These are phyloP conservation scores for Phylloscopus trochiloides DNA, from an alignment of 2,113 vertebrate species.

Conservation along the genomic window DNA sequence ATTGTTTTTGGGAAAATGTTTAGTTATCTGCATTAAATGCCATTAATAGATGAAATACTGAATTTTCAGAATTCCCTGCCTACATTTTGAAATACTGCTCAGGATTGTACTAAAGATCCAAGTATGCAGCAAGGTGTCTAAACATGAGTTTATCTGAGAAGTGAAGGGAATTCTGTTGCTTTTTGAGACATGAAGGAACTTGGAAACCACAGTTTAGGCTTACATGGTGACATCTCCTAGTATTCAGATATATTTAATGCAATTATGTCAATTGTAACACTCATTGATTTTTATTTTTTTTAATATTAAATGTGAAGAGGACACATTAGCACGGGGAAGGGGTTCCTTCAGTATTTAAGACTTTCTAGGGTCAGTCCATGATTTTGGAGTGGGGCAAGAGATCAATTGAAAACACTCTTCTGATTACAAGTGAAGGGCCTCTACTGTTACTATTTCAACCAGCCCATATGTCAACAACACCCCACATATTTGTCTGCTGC, in stretches of 20 bases:
- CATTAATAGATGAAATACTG: background rate
- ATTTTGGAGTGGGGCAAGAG: background rate
- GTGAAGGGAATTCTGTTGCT: background rate
- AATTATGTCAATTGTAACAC: background rate
- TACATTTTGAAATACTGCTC: background rate
- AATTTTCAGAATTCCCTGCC: background rate
- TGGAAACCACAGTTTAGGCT: background rate
- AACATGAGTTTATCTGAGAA: background rate
- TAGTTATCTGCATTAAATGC: background rate
- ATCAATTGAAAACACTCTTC: background rate
- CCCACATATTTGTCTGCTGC: background rate
- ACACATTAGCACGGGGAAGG: accelerated
- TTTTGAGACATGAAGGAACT: background rate
- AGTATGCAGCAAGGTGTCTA: background rate
- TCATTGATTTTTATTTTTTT: background rate
- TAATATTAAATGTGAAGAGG: background rate
- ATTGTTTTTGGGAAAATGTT: background rate
- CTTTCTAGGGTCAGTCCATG: background rate
- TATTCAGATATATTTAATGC: background rate
- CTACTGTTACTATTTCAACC: background rate
- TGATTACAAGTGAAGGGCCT: background rate
- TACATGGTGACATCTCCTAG: background rate
- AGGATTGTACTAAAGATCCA: background rate
- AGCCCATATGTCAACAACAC: background rate
- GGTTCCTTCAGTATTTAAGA: background rate